Base-by-base conservation (phyloP, 2,888 invertebrate species). In the Clanis bilineata region DNA sequence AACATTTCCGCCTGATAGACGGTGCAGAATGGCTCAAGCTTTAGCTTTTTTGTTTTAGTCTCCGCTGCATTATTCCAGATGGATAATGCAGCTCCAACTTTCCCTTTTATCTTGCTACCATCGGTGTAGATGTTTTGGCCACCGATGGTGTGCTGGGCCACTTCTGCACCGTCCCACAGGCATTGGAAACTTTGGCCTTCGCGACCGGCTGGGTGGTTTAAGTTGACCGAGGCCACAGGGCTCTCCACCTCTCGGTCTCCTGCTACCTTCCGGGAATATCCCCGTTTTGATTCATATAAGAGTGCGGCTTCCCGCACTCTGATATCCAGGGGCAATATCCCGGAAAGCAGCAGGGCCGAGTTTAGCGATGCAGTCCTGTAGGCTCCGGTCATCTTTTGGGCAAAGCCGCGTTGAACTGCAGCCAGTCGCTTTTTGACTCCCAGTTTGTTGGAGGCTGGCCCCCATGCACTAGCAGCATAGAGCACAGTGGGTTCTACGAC, bases 71-170 rank as follows among this genome's bases (percentile, higher is more conserved):
- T n/a, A n/a, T n/a, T n/a, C n/a, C n/a, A n/a, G n/a, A n/a, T n/a
- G n/a, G n/a, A n/a, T n/a, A n/a, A n/a, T n/a, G n/a, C n/a, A n/a
- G n/a, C n/a, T n/a, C n/a, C n/a, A n/a, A 66, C 66, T n/a, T 54
- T 56, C 0, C 64, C 68, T n/a, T 60, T 61, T 6, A 67, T 64
- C 28, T 60, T 64, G 32, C 65, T 65, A 9, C 65, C 67, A 38
- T 69, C 66, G 0, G 69, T 67, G 58, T 54, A 66, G 1, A 65
- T 64, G 15, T 32, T 18, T 21, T 18, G 1, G 2, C 15, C 18
- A 1, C 7, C 9, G 2, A 4, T 18, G 1, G 5, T 43, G 2
- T 18, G 9, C 5, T 9, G 5, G 7, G 43, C 5, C 21, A 41
- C 15, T 6, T 41, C 39, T 41, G 39, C 39, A 41, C 39, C 39